These are phyloP conservation scores for Apamea sordens DNA, from an alignment of 2,888 invertebrate genomes.

Conservation along the genomic window DNA sequence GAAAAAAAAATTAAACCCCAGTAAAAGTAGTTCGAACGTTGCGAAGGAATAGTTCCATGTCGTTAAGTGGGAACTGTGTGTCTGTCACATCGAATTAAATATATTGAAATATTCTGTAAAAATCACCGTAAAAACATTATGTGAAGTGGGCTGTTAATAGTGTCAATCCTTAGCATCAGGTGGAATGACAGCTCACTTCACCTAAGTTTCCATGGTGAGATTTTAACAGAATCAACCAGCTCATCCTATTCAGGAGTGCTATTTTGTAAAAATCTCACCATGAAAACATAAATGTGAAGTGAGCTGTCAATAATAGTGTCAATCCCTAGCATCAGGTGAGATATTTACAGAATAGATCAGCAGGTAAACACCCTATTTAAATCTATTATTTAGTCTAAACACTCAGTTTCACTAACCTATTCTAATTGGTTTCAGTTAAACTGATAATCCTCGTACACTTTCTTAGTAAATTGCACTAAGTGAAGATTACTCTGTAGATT, in stretches of 20 bases:
- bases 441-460: constrained; percentile 20
- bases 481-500: constrained; percentile 31
- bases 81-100: constrained; percentile 21
- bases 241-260: not conserved
- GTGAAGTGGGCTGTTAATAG: not conserved
- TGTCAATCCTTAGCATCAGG: not conserved
- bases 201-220: no score
- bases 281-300: not conserved
- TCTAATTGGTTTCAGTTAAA: constrained; percentile 20
- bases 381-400: not conserved
- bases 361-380: not conserved
- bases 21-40: constrained; percentile 80
- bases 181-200: not conserved
- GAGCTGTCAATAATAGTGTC: not conserved
- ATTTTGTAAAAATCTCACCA: not conserved
- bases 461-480: constrained; percentile 30
- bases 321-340: not conserved
- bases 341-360: not conserved
- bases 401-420: constrained; percentile 2
- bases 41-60: constrained; percentile 70
- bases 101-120: not conserved
- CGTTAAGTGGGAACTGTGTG: constrained; percentile 61
- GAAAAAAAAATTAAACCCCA: constrained; percentile 74
- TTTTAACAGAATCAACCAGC: no score
- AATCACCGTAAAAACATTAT: not conserved